phyloP scores from a whole-genome alignment of 2,113 vertebrate genomes.

The Natator depressus region DNA sequence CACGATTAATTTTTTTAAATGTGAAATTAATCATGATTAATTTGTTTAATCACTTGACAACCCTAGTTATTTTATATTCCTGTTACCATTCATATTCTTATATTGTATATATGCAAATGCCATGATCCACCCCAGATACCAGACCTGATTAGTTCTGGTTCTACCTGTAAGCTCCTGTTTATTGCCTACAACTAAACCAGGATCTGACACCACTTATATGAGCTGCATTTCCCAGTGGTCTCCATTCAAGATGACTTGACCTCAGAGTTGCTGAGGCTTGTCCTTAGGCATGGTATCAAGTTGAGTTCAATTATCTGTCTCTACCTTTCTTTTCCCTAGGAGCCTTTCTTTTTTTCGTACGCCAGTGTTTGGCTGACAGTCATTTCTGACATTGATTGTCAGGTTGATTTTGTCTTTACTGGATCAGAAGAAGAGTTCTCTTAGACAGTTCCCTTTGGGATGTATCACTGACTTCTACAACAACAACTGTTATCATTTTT shows the following conservation, averaged over 20 bases:
- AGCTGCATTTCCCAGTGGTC: conserved; percentile 20
- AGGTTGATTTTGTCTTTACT: conserved; percentile 50
- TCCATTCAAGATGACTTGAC: not conserved
- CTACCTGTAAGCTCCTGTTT: not conserved
- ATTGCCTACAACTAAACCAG: not conserved
- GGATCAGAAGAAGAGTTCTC: conserved; percentile 39
- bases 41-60: no score
- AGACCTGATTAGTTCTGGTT: not conserved
- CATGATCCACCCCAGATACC: not conserved
- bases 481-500: not conserved
- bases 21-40: no score
- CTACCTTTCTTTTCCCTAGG: not conserved
- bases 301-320: conserved; percentile 14
- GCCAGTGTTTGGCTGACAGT: not conserved
- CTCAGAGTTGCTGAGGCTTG: not conserved
- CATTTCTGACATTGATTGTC: conserved; percentile 57
- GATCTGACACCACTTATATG: conserved; percentile 3
- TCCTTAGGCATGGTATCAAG: not conserved
- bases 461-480: conserved; percentile 34
- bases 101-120: conserved; percentile 8
- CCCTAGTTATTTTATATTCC: not conserved
- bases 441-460: conserved; percentile 19
- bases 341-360: not conserved
- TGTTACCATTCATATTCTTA: not conserved
- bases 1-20: no score